Base-by-base conservation (phyloP, 2,888 invertebrate species). In the Ennomos erosarius region DNA sequence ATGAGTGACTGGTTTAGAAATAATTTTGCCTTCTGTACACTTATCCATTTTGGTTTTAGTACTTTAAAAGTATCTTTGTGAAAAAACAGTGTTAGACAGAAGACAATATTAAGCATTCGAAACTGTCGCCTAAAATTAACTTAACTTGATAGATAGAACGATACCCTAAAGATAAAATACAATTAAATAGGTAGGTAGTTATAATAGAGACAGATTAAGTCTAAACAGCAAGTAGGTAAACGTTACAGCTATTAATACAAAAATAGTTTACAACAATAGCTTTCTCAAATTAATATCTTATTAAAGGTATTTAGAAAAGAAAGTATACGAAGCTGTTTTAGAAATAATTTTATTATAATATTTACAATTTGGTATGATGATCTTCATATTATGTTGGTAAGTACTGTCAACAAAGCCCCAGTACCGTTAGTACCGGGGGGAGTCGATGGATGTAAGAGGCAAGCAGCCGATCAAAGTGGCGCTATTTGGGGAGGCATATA, bases 111-210 rank as follows among this genome's bases (percentile, higher is more conserved):
- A 55, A 63, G 59, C 63, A 63, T 65, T 69, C 68, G 69, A 71
- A 71, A 68, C 72, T 72, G 69, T 72, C 72, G 75, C 72, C 69
- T 69, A 54, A 0, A 26, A 6, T 56, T 52, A 71, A 70, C 54
- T 65, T 63, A 73, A 70, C 62, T 37, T 55, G 70, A 67, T 57
- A 73, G 62, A 71, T 71, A 26, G 50, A 68, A 65, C 67, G 69
- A 63, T 60, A 70, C 75, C 76, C 78, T 71, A 75, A 63, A 58
- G 47, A 59, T 70, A 71, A 67, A 72, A 69, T 65, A 63, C 57
- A 70, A 73, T 52, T 73, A 75, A 61, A 68, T 68, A 72, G 64
- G 64, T 67, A 78, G 50, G 16, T 49, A 59, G 57, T 43, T 62
- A 51, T 38, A 40, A 33, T 44, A 57, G 48, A 72, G 73, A 76